Evolutionary conservation across 2,113 vertebrate species (phyloP), one percentile per base, ranked within the genome.

Genomic region (Oophaga pumilio): DNA sequence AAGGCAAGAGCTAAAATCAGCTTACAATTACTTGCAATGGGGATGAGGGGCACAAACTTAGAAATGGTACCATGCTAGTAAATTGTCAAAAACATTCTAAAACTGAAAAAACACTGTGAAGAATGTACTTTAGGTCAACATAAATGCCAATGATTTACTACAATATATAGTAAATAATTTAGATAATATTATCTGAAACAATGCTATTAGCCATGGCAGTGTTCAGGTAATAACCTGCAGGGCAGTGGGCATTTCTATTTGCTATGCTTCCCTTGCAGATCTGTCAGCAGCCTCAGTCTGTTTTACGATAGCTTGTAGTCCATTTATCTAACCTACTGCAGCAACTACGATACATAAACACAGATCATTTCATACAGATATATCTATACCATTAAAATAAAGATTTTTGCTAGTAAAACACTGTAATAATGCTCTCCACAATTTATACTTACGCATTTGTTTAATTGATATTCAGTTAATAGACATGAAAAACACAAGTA

Each of bases 401-500:
- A 73, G 17, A 73, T 43, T 33, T 73, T 9, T 73, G 9, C 18
- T 9, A 73, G 13, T 53, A 53, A 77, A 53, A 24, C 43, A 22
- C 49, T 9, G 13, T 76, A 49, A 76, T 73, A 76, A 76, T 50
- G 22, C 74, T 24, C 50, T 53, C 11, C 24, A 53, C 49, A 50
- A 52, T 53, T 20, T 76, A 53, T 50, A 76, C 8, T 6, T 76
- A 22, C 17, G 50, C 43, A 50, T 18, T 28, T 43, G 10, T 6
- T 81, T 64, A 82, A 82, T 64, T 49, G 20, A 64, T 62, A 22
- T 82, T 82, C 20, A 66, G 49, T n/a, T 66, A 6, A 22, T 15
- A 28, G 28, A 49, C 24, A 79, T 79, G 53, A 79, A 79, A 26
- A 57, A 18, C n/a, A 79, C 20, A 57, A 57, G 77, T 50, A n/a